phyloP scores from a whole-genome alignment of 2,797 vertebrate species.

The Enteromius argenteus region DNA sequence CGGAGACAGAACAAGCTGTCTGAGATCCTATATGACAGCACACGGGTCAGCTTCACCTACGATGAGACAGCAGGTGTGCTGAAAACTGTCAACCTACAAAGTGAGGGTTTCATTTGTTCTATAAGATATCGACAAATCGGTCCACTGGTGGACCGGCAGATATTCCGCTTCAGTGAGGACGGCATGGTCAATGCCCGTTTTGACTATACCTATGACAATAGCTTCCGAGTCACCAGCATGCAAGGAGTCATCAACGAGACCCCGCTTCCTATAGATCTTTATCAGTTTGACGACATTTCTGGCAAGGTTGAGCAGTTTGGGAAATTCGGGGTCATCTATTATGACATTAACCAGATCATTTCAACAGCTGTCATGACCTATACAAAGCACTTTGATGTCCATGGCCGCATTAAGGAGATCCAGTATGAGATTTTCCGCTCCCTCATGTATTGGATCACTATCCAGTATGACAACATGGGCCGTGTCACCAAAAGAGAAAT shows the following conservation, averaged over 20 bases:
- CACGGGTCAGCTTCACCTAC: conserved; percentile 97
- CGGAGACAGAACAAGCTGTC: conserved; percentile 92
- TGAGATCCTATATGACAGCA: conserved; percentile 96
- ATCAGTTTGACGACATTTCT: conserved; percentile 98
- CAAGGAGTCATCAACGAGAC: conserved; percentile 99
- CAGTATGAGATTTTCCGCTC: conserved; percentile 98
- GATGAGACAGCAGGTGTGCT: conserved; percentile 96
- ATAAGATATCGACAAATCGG: conserved; percentile 97
- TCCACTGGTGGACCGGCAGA: conserved; percentile 94
- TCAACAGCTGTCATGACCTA: conserved; percentile 99
- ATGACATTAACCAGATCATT: conserved; percentile 98
- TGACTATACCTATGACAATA: conserved; percentile 99
- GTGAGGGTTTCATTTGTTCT: conserved; percentile 98
- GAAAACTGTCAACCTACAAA: conserved; percentile 97
- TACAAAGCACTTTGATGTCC: conserved; percentile 97
- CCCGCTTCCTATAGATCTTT: conserved; percentile 95
- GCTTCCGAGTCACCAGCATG: conserved; percentile 99
- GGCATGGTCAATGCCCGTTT: conserved; percentile 99
- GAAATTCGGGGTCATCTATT: conserved; percentile 98
- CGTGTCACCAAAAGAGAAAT: conserved; percentile 96
- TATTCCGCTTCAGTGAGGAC: conserved; percentile 97
- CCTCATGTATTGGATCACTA: conserved; percentile 99
- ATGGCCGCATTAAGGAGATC: conserved; percentile 97
- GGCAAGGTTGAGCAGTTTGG: conserved; percentile 99
- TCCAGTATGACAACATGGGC: conserved; percentile 98